Evolutionary conservation across 2,797 vertebrate species (phyloP).

Genomic region (Chaunax sp.): DNA sequence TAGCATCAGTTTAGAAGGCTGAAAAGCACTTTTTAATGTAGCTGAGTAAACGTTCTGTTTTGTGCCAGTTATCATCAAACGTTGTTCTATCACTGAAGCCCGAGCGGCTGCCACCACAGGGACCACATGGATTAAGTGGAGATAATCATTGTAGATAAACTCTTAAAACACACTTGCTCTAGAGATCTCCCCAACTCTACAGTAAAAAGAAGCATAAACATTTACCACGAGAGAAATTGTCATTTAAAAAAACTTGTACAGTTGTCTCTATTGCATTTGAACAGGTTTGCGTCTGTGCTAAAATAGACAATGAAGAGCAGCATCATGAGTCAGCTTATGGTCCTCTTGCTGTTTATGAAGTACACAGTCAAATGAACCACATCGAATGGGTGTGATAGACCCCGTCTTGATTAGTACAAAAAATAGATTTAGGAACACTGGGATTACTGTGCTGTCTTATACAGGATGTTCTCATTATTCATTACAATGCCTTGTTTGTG

Average conservation of each 20-base stretch:
- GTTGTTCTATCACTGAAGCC: constrained; percentile 10
- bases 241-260: not conserved
- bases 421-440: constrained; percentile 1
- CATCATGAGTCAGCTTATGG: not conserved
- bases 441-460: constrained; percentile 9
- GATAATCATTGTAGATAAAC: constrained; percentile 24
- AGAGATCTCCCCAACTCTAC: constrained; percentile 17
- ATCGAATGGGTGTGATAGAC: constrained; percentile 4
- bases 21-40: too few species aligned
- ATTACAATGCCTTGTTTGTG: constrained; percentile 20
- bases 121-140: constrained; percentile 35
- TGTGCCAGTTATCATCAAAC: constrained; percentile 35
- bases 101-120: constrained; percentile 23
- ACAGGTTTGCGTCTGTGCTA: not conserved
- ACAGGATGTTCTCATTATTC: constrained; percentile 3
- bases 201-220: constrained; percentile 18
- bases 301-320: not conserved
- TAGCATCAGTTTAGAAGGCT: too few species aligned
- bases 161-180: constrained; percentile 25
- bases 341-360: constrained; percentile 5
- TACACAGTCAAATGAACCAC: not conserved
- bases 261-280: not conserved
- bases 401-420: constrained; percentile 1
- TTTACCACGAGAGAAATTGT: constrained; percentile 18
- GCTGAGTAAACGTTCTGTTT: constrained; percentile 54